Base-by-base conservation (phyloP, 2,113 vertebrate genomes). In the Baryphthengus martii region DNA sequence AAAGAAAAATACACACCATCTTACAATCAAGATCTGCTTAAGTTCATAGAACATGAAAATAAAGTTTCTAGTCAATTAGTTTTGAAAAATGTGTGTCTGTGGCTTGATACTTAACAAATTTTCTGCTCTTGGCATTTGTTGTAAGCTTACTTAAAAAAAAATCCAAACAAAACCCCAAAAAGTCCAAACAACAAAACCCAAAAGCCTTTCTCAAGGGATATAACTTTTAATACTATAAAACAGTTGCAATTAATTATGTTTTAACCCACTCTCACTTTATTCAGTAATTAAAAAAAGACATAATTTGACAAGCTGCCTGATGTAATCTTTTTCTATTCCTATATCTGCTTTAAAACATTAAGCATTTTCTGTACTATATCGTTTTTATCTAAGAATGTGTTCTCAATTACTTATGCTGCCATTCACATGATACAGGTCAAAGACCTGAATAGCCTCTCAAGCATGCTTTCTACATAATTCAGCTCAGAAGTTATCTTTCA, bases 361-460 rank as follows among this genome's bases (percentile, higher is more conserved):
- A 81, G 13, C 17, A 33, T 67, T 86, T 82, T 94, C 85, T 91
- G 33, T 23, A 63, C 29, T 56, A 23, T 13, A 53, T 13, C 45
- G 39, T 16, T 77, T 85, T 95, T 70, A 75, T 70, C 42, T 90
- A 95, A 92, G 93, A 93, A 75, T 65, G 74, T 25, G 93, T 87
- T 95, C 95, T 61, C 59, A 73, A 72, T 97, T 96, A 92, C 14
- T 18, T 85, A 92, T 47, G 19, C 45, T 96, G 40, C 31, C 71
- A 76, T 9, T 93, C 85, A 89, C 75, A 61, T 12, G 58, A 80
- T 39, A 84, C 18, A 96, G 89, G 81, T 87, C 85, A 96, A 93
- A 96, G 86, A 92, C 40, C 87, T 76, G 44, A 25, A 89, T 12
- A 89, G 68, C 31, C 88, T 95, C 93, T 82, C 80, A 73, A 96